phyloP scores from a whole-genome alignment of 2,113 vertebrate genomes.

The Tamias sibiricus region DNA sequence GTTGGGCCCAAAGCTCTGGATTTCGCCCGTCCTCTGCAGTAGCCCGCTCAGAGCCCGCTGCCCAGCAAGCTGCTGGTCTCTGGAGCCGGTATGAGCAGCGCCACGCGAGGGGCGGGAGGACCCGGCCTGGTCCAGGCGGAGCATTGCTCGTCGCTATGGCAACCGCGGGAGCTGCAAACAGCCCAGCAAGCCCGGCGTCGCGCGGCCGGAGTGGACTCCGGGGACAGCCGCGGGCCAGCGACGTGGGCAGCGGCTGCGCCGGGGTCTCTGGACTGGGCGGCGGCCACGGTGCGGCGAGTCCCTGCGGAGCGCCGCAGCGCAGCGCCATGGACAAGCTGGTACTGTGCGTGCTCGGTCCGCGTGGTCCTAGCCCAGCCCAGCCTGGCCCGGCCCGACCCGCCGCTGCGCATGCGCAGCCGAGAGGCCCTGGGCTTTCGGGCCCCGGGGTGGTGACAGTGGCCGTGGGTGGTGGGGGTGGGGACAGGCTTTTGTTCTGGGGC shows the following conservation, averaged over 20 bases:
- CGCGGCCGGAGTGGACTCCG: accelerated
- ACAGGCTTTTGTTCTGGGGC: accelerated
- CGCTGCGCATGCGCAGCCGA: not conserved
- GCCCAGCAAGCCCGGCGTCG: accelerated
- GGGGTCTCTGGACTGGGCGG: too few relatives aligned
- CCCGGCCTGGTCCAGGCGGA: not conserved
- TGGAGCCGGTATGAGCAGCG: too few relatives aligned
- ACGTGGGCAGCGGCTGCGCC: not conserved
- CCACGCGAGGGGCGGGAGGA: not conserved
- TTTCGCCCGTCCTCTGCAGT: accelerated
- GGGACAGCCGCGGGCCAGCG: not conserved
- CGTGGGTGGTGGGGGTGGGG: not conserved
- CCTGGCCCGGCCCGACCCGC: not conserved
- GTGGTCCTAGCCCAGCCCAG: not conserved
- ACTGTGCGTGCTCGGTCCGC: not conserved
- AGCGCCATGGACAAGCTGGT: slow-evolving; percentile 61
- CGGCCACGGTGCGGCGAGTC: not conserved
- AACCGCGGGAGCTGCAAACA: slow-evolving; percentile 65
- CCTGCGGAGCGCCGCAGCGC: not conserved
- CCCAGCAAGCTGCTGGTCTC: accelerated
- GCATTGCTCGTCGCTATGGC: slow-evolving; percentile 62
- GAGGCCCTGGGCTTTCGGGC: accelerated
- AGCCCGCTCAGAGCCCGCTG: accelerated
- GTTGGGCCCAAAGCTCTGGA: not conserved
- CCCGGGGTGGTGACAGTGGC: accelerated